Percentiles rank a stretch among this genome's conserved stretches.
These are phyloP conservation scores for Poeciliopsis turrubarensis DNA, from an alignment of 2,113 vertebrate species.

Conservation along the genomic window DNA sequence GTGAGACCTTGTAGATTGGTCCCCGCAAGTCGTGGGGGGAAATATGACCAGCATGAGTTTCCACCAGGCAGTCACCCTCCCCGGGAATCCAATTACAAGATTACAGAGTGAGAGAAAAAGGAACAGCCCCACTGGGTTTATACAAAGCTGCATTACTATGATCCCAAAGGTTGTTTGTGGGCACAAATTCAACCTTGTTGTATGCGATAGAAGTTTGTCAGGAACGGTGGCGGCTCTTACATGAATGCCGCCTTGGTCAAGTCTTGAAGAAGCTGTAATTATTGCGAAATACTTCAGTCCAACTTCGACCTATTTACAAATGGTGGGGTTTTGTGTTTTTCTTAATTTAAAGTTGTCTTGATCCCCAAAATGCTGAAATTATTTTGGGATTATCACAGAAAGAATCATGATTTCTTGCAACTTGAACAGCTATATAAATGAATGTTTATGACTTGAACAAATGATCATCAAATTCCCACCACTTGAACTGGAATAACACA, in stretches of 20 bases:
- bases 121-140: conserved; percentile 24
- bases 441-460: not conserved
- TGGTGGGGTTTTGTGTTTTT: not conserved
- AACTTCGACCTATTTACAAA: not conserved
- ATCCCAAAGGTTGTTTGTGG: not conserved
- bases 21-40: not conserved
- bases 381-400: not conserved
- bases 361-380: not conserved
- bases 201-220: not conserved
- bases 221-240: too few species aligned
- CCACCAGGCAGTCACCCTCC: conserved; percentile 32
- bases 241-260: too few species aligned
- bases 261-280: not conserved
- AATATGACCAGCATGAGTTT: conserved; percentile 44
- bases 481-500: too few species aligned
- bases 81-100: conserved; percentile 56
- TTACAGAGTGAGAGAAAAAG: conserved; percentile 2
- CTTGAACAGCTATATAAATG: not conserved
- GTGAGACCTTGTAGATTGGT: conserved; percentile 22
- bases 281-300: not conserved
- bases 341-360: not conserved
- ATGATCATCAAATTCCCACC: not conserved
- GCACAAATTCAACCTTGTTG: not conserved
- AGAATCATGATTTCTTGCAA: too few species aligned
- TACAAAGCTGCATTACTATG: conserved; percentile 3